Base-by-base conservation (phyloP, 1,140 invertebrate genomes). In the Caerostris darwini region DNA sequence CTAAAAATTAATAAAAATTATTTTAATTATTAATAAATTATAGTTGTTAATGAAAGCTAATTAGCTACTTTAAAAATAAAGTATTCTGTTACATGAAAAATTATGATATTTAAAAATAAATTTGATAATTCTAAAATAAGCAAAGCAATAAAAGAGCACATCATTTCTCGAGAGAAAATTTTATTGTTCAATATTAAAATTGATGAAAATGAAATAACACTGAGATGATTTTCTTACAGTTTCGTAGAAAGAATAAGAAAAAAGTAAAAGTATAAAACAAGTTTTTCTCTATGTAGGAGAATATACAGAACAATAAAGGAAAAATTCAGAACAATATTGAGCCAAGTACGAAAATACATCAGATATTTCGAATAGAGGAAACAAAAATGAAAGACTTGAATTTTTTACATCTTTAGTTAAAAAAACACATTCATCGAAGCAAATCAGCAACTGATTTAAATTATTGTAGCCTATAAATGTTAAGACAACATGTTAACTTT, bases 141-240 rank as follows among this genome's bases (percentile, higher is more conserved):
- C 34, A 34, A 34, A 34, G 34, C 34, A 34, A 34, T 34, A 34
- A 34, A 34, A 77, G 12, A 53, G 53, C 34, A 77, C 7, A 5
- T 14, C 3, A 14, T 77, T 77, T 77, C 8, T 77, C 10, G 53
- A 77, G 50, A 53, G 7, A 77, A 77, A 53, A 34, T 77, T 77
- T 77, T 77, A 77, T 77, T 77, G 12, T 77, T 12, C 34, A 12
- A 12, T 14, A 12, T 53, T 77, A 77, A 19, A 77, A 50, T 34
- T 50, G 34, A 77, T 77, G 71, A 77, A 77, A 77, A 77, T 77
- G 71, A 77, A 77, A 77, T 17, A 77, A 77, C 71, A 77, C 3
- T 14, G 71, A 53, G 71, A 77, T 77, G 71, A 77, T 12, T 50
- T 77, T 50, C 34, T 77, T 77, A 77, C 12, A 50, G 34, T 50